phyloP scores from a whole-genome alignment of 92 coral and sea anemone species.

The Actinostola sp. region DNA sequence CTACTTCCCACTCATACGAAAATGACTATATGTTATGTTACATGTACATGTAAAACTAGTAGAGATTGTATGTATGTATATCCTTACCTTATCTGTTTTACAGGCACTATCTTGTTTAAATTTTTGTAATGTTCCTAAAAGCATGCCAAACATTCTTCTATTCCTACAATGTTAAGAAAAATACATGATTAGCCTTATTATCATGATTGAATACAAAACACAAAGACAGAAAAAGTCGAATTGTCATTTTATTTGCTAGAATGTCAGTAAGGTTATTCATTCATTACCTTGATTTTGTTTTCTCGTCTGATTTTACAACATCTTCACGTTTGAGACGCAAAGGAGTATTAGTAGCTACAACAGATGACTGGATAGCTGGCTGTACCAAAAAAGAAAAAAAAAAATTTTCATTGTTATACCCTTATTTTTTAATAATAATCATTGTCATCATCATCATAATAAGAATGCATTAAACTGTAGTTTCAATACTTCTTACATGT shows the following conservation, averaged over 20 bases:
- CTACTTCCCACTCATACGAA: too few species aligned
- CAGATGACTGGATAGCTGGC: slow-evolving; percentile 99
- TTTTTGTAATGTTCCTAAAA: slow-evolving; percentile 92
- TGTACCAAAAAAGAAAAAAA: slow-evolving; percentile 20
- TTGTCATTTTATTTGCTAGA: not conserved
- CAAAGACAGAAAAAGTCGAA: not conserved
- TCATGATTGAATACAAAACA: not conserved
- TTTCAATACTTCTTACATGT: too few species aligned
- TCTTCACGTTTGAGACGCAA: slow-evolving; percentile 91
- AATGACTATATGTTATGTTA: too few species aligned
- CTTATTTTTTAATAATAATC: too few species aligned
- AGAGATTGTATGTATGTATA: too few species aligned
- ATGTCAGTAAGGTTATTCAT: not conserved
- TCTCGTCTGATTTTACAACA: slow-evolving; percentile 78
- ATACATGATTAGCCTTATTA: not conserved
- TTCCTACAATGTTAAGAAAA: slow-evolving; percentile 56
- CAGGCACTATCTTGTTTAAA: slow-evolving; percentile 88
- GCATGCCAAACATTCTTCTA: slow-evolving; percentile 98
- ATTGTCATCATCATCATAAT: too few species aligned
- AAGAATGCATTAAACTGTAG: too few species aligned
- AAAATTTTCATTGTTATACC: not conserved
- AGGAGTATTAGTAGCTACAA: slow-evolving; percentile 93
- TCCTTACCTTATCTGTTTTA: slow-evolving; percentile 79
- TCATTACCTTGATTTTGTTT: slow-evolving; percentile 90
- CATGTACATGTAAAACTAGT: not conserved